These are phyloP conservation scores for Trichosurus vulpecula DNA, from an alignment of 2,797 vertebrate genomes.

Conservation along the genomic window DNA sequence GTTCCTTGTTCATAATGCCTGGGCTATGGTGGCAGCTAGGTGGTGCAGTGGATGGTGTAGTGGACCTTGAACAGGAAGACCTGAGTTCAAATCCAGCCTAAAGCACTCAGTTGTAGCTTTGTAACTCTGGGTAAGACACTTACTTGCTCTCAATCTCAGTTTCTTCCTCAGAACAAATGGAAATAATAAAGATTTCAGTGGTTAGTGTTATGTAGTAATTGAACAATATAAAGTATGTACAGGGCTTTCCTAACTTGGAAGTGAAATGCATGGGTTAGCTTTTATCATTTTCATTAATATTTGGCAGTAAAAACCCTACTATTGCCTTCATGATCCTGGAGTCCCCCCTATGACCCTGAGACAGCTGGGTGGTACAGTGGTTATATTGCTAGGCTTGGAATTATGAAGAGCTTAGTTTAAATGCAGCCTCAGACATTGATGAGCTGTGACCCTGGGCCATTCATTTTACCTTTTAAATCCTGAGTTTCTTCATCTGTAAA, in stretches of 20 bases:
- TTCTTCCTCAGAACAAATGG: not conserved
- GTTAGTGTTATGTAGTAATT: not conserved
- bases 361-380: not conserved
- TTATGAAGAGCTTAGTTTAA: not conserved
- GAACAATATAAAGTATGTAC: not conserved
- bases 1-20: not conserved
- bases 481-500: not conserved
- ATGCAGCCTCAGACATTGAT: not conserved
- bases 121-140: not conserved
- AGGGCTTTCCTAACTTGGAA: not conserved
- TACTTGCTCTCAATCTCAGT: not conserved
- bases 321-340: not conserved
- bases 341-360: not conserved
- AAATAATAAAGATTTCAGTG: not conserved
- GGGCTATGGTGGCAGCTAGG: not conserved
- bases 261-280: not conserved
- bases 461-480: not conserved
- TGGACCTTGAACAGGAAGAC: not conserved
- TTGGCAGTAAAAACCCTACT: not conserved
- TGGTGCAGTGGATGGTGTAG: not conserved
- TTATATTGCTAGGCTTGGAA: not conserved
- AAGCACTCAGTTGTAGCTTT: not conserved
- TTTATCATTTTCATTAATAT: not conserved
- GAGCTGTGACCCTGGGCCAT: not conserved
- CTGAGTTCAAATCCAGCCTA: not conserved